phyloP scores from a whole-genome alignment of 1,140 invertebrate species.

The Bombus balteatus region DNA sequence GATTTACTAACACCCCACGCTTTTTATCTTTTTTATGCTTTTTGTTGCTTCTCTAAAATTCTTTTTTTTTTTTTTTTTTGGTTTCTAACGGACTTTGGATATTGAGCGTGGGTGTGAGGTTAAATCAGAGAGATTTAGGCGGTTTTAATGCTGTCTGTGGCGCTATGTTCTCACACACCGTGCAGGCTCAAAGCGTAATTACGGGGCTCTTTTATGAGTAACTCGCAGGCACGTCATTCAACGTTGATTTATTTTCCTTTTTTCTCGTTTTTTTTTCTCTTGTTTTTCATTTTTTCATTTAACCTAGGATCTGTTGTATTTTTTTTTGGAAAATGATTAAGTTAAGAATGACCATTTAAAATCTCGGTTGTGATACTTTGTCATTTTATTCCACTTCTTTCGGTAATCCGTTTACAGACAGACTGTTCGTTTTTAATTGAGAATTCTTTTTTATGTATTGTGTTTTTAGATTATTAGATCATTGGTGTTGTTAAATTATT shows the following conservation, averaged over 20 bases:
- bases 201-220: not conserved
- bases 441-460: no score
- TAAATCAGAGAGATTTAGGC: constrained; percentile 8
- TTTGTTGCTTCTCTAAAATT: not conserved
- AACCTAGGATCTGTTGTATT: not conserved
- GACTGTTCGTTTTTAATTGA: no score
- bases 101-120: not conserved
- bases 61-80: not conserved
- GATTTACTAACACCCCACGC: not conserved
- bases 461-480: no score
- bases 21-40: not conserved
- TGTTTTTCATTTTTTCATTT: not conserved
- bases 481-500: no score
- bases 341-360: not conserved
- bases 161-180: not conserved
- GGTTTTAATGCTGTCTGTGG: constrained; percentile 3
- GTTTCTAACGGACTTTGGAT: not conserved
- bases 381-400: no score
- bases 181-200: not conserved
- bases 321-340: not conserved
- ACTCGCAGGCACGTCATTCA: not conserved
- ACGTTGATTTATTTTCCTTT: not conserved
- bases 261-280: not conserved
- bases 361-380: no score
- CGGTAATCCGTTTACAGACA: not conserved